Percentiles rank a stretch among this genome's conserved stretches.
phyloP scores from a whole-genome alignment of 2,888 invertebrate genomes.

The Drosophila engyochracea region DNA sequence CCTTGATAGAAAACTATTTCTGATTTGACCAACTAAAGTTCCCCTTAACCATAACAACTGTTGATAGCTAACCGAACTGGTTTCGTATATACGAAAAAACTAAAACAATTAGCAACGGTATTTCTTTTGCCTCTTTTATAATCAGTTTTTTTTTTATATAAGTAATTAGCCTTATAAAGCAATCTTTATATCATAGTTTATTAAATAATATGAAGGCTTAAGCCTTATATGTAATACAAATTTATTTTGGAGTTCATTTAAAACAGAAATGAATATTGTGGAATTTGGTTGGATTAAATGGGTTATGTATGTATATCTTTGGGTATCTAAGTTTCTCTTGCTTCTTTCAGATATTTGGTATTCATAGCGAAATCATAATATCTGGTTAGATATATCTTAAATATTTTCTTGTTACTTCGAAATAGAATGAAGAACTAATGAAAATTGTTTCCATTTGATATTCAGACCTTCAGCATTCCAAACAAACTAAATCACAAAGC shows the following conservation, averaged over 20 bases:
- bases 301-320: not conserved
- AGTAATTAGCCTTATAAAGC: slow-evolving; percentile 14
- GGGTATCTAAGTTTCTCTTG: not conserved
- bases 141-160: not conserved
- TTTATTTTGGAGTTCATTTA: not conserved
- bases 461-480: not conserved
- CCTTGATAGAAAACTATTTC: slow-evolving; percentile 39
- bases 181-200: not conserved
- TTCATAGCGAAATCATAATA: too few species aligned
- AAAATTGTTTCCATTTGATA: not conserved
- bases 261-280: not conserved
- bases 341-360: not conserved
- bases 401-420: not conserved
- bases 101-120: not conserved
- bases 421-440: not conserved
- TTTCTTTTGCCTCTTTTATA: not conserved
- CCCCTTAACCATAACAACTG: not conserved
- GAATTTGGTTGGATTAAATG: not conserved
- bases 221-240: not conserved
- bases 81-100: not conserved
- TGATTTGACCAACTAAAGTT: slow-evolving; percentile 1
- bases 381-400: too few species aligned
- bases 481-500: slow-evolving; percentile 19
- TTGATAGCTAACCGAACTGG: slow-evolving; percentile 4
- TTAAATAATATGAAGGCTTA: not conserved